Base-by-base conservation (phyloP, 1,140 invertebrate genomes). In the Aphis gossypii region DNA sequence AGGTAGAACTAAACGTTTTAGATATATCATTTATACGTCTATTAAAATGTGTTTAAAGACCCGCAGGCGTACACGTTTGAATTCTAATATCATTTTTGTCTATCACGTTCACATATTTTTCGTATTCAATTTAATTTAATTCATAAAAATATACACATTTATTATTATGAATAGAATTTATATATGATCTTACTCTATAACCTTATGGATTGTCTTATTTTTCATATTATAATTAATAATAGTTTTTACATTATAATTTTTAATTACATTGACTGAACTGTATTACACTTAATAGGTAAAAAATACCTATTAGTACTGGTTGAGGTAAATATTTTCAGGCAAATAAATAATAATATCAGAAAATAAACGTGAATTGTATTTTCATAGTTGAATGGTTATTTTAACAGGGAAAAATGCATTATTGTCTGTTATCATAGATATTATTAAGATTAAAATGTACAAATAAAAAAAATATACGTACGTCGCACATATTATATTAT, bases 101-200 rank as follows among this genome's bases (percentile, higher is more conserved):
- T 9, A 83, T 83, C 21, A 84, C 41, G 11, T 84, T 84, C 82
- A 18, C 23, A 25, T 84, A 25, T 84, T 44, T 44, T 84, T 84
- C 83, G 11, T 76, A 76, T 76, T 76, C n/a, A 76, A 76, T 76
- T 76, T n/a, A 76, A 76, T 76, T 76, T 35, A 76, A 76, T 76
- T 76, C n/a, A n/a, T n/a, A n/a, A 76, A 30, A 76, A n/a, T 14
- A 18, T n/a, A 76, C n/a, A n/a, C n/a, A n/a, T 14, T n/a, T n/a
- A 76, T 30, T 76, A n/a, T 76, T 76, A 76, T 76, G 60, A 76
- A 76, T 76, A 18, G 30, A 76, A n/a, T 76, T 76, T 11, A 35
- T 35, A n/a, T 76, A n/a, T 76, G n/a, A 76, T 35, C 14, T 18
- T n/a, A 76, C 14, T n/a, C n/a, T 76, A 76, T n/a, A 76, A n/a